phyloP scores from a whole-genome alignment of 2,797 vertebrate species.

The Mormyrops boulengeri region DNA sequence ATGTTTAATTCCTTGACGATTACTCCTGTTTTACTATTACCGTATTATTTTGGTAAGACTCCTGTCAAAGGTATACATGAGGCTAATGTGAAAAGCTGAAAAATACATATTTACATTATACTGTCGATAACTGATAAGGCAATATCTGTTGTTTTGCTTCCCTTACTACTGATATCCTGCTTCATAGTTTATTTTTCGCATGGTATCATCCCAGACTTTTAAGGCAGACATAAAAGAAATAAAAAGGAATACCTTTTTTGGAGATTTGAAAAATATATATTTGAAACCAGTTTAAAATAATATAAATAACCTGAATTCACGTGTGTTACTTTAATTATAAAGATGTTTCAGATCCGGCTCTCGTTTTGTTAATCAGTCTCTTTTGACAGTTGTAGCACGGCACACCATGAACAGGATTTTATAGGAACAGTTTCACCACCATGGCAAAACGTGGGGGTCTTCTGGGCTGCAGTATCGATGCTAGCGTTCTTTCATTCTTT shows the following conservation, averaged over 20 bases:
- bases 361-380: background rate
- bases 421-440: background rate
- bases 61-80: background rate
- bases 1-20: background rate
- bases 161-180: background rate
- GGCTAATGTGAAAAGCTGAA: background rate
- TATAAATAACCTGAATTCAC: background rate
- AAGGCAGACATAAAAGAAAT: background rate
- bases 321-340: background rate
- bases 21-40: background rate
- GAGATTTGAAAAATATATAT: background rate
- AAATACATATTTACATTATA: background rate
- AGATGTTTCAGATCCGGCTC: background rate
- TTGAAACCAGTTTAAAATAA: background rate
- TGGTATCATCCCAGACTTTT: background rate
- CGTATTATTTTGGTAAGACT: background rate
- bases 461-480: background rate
- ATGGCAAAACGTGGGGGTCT: background rate
- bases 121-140: background rate
- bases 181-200: background rate
- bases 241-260: background rate
- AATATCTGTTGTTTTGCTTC: background rate
- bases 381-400: background rate
- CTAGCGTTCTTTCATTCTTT: slow-evolving; percentile 27
- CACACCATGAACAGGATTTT: background rate